Evolutionary conservation across 2,888 invertebrate genomes (phyloP).

Genomic region (Dorcus parallelipipedus): DNA sequence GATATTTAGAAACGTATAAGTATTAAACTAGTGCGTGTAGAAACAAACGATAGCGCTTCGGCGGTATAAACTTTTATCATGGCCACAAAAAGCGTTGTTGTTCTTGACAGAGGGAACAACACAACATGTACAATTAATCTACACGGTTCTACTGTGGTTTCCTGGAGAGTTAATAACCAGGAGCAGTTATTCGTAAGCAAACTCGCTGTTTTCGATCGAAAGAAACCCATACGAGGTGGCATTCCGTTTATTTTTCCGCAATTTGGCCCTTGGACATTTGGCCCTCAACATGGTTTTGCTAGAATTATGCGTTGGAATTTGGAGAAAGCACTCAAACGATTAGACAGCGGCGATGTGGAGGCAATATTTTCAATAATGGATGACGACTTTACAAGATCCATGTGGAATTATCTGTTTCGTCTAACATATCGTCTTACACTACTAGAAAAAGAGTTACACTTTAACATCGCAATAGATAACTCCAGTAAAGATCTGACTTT

Average conservation of each 20-base stretch:
- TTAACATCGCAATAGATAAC: slow-evolving; percentile 91
- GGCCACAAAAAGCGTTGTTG: slow-evolving; percentile 91
- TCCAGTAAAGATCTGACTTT: slow-evolving; percentile 88
- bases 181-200: slow-evolving; percentile 96
- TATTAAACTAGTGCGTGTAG: slow-evolving; percentile 37
- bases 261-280: slow-evolving; percentile 92
- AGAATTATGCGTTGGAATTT: slow-evolving; percentile 88
- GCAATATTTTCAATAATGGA: slow-evolving; percentile 91
- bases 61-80: slow-evolving; percentile 35
- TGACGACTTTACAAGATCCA: slow-evolving; percentile 85
- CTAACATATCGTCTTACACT: slow-evolving; percentile 89
- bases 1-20: slow-evolving; percentile 41
- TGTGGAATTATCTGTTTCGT: slow-evolving; percentile 95
- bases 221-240: slow-evolving; percentile 93
- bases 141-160: slow-evolving; percentile 94
- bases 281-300: slow-evolving; percentile 96
- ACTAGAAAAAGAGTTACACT: slow-evolving; percentile 87
- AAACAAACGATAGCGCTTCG: slow-evolving; percentile 1
- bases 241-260: slow-evolving; percentile 96
- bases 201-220: slow-evolving; percentile 93
- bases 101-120: slow-evolving; percentile 92
- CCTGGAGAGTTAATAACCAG: slow-evolving; percentile 94
- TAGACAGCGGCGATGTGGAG: slow-evolving; percentile 88
- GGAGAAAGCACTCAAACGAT: slow-evolving; percentile 82
- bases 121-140: slow-evolving; percentile 95